Base-by-base conservation (phyloP, 2,888 invertebrate species). In the Spicauda simplicius region DNA sequence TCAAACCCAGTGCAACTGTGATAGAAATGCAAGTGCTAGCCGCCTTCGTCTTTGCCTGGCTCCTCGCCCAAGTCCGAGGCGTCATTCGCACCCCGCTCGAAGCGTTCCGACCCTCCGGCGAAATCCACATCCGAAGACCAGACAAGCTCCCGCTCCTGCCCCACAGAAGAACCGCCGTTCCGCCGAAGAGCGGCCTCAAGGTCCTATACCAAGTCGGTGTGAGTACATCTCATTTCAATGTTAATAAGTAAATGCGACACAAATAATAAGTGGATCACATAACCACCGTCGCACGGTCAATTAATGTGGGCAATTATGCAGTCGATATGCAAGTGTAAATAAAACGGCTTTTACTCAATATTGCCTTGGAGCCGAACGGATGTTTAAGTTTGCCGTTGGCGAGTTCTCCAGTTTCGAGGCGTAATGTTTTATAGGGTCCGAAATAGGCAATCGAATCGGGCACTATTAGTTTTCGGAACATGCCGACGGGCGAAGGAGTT, bases 151-250 rank as follows among this genome's bases (percentile, higher is more conserved):
- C 88, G 20, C 77, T 88, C 56, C 75, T 88, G 71, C 91, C 89
- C 64, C 90, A 94, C 80, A 93, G 94, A 84, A 93, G 91, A 82
- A 90, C 93, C 79, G 86, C 88, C 80, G 74, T 87, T 75, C 88
- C 92, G 74, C 90, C 93, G 73, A 93, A 91, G 78, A 88, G 87
- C 74, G 88, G 93, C 70, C 92, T 95, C 67, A 95, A 95, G 85
- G 94, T 97, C 74, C 93, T 97, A 70, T 97, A 96, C 85, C 97
- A 96, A 89, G 94, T 94, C 70, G 96, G 96, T 94, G 96, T 96
- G 87, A 96, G 96, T 94, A 75, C 54, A 7, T 63, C 18, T 12
- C 45, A 45, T 11, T 41, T n/a, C 19, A 52, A n/a, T 20, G 30
- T 12, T 52, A 45, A 45, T 59, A 50, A 50, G 16, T n/a, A 18